Conservation (phyloP, 2,113 vertebrate genomes). For the Neofelis nebulosa region DNA sequence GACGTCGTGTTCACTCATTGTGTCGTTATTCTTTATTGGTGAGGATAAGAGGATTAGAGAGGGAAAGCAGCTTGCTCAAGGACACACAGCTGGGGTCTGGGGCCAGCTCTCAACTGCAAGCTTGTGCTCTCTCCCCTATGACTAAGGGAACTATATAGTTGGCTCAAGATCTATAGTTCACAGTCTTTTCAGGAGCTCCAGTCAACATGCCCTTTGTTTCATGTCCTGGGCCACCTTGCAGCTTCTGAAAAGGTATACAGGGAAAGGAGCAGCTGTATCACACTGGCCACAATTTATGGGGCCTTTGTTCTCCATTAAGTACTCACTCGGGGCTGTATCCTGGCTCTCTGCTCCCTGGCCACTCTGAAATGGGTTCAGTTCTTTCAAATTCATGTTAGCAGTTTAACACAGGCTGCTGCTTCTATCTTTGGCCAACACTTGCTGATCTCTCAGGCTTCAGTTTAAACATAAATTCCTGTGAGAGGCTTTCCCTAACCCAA, state of each 20-base stretch:
- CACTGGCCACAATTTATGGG: accelerated
- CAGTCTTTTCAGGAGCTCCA: neutral
- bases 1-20: accelerated
- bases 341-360: neutral
- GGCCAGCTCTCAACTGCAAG: neutral
- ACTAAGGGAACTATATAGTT: neutral
- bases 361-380: neutral
- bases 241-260: neutral
- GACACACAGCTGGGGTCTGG: neutral
- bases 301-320: neutral
- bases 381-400: neutral
- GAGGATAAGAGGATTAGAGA: neutral
- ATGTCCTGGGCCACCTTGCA: neutral
- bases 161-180: neutral
- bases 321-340: neutral
- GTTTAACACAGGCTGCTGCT: neutral
- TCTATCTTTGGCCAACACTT: neutral
- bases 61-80: neutral
- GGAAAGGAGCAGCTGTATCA: neutral
- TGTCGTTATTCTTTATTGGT: neutral
- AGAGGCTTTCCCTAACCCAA: neutral
- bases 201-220: neutral
- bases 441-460: neutral
- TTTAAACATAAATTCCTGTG: neutral
- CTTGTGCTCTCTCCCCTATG: neutral